Base-by-base conservation (phyloP, 2,113 vertebrate species). In the Diglossa brunneiventris region DNA sequence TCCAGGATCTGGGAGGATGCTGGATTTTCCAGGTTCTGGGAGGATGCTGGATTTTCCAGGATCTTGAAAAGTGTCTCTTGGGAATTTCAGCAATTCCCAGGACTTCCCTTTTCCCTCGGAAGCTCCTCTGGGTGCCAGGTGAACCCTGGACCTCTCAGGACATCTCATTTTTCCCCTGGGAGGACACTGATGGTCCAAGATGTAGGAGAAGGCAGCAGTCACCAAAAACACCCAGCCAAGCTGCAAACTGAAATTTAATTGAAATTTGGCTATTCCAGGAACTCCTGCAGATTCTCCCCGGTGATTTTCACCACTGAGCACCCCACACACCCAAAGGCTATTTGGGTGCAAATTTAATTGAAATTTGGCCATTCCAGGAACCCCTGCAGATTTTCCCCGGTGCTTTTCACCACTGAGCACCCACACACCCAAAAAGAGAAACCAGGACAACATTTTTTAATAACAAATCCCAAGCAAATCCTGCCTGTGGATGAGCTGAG, bases 341-440 rank as follows among this genome's bases (percentile, higher is more conserved):
- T 44, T 44, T 44, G 44, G 44, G 44, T 44, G 44, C 18, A 44
- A 44, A 46, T 46, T 46, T 46, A 20, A 46, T 46, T 22, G 46
- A 13, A 26, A 37, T 20, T 4, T 4, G 44, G 46, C 44, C 19
- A 7, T 19, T 18, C 28, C 35, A n/a, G n/a, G 56, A 4, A 39
- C 4, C 52, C 33, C 6, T 3, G 20, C 2, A 6, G 10, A 3
- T 64, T 23, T 17, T 2, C 63, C 46, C 21, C 13, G 0, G 4
- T 12, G 56, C 15, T 52, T 90, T 79, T n/a, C 83, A 55, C 50
- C 9, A 0, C 6, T 37, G 41, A 15, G 47, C n/a, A 4, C 44
- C 39, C 74, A 20, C 56, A 10, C 30, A 13, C 14, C 70, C 63
- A 30, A 74, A 67, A 52, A 19, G 10, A 69, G 23, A 69, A 66